A percentile compares a stretch with the other conserved stretches of the same genome.
phyloP scores from a whole-genome alignment of 2,797 vertebrate species.

The Margarornis squamiger region DNA sequence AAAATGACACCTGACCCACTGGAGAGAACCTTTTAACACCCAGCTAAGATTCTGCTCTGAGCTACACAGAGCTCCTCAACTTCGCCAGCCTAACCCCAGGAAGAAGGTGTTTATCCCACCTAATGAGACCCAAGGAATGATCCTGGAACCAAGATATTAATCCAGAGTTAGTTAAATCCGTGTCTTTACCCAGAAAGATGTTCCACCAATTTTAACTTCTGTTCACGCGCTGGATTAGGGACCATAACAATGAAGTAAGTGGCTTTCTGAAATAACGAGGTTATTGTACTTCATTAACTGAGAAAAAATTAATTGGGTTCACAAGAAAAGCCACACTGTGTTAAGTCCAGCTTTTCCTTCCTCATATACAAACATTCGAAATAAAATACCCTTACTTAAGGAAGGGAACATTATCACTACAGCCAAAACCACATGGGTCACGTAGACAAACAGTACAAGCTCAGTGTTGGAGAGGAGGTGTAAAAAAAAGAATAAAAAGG shows the following conservation, averaged over 20 bases:
- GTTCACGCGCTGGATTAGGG: background rate
- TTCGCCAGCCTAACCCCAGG: background rate
- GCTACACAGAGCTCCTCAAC: background rate
- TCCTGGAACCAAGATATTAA: background rate
- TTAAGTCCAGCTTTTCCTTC: background rate
- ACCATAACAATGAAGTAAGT: background rate
- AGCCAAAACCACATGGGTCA: background rate
- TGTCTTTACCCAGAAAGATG: background rate
- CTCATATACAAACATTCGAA: background rate
- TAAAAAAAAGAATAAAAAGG: background rate
- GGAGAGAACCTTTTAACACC: background rate
- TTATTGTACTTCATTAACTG: background rate
- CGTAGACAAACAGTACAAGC: background rate
- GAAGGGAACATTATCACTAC: background rate
- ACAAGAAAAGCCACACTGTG: background rate
- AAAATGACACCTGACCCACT: background rate
- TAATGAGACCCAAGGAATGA: background rate
- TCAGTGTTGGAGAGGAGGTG: background rate
- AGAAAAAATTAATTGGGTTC: background rate
- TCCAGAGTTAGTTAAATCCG: background rate
- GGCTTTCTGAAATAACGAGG: background rate
- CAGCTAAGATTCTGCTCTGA: background rate
- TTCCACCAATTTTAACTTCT: background rate
- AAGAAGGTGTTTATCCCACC: fast-evolving
- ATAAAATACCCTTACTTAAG: background rate